Conservation (phyloP, 2,113 vertebrate species). For the Chlamydotis undulata region DNA sequence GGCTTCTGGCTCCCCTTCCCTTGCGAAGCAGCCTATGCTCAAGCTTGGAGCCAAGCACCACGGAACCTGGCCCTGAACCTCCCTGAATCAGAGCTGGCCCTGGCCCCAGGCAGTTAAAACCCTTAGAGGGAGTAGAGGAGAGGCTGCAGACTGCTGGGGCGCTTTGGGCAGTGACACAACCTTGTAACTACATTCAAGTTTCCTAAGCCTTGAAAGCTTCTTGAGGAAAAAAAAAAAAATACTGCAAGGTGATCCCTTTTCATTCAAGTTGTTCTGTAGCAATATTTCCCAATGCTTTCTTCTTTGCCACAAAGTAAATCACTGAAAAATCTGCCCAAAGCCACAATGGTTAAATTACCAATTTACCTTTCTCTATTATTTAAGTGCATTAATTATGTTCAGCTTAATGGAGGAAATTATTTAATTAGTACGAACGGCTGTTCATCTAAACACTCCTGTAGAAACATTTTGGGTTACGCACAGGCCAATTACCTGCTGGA, state of each 20-base stretch:
- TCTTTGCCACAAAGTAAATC: not conserved
- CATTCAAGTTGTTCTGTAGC: not conserved
- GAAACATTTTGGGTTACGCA: not conserved
- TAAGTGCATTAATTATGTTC: slow-evolving; percentile 9
- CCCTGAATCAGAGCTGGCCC: not conserved
- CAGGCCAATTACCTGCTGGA: slow-evolving; percentile 14
- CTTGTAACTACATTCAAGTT: not conserved
- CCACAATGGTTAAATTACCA: not conserved
- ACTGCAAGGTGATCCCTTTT: not conserved
- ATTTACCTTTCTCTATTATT: not conserved
- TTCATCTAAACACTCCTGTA: not conserved
- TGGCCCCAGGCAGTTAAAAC: not conserved
- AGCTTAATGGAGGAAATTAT: slow-evolving; percentile 30
- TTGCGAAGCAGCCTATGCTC: fast-evolving
- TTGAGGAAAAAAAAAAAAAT: not conserved
- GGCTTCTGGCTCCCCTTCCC: not conserved
- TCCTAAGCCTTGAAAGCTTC: not conserved
- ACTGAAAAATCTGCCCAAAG: not conserved
- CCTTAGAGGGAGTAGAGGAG: not conserved
- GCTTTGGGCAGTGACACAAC: not conserved
- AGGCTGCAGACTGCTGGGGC: not conserved
- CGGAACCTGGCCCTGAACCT: not conserved
- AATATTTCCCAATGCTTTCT: not conserved
- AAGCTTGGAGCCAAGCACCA: not conserved
- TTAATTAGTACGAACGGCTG: slow-evolving; percentile 18